A percentile compares a stretch with the other conserved stretches of the same genome.
Conservation (phyloP, 2,797 vertebrate genomes). For the Eutrigla gurnardus region DNA sequence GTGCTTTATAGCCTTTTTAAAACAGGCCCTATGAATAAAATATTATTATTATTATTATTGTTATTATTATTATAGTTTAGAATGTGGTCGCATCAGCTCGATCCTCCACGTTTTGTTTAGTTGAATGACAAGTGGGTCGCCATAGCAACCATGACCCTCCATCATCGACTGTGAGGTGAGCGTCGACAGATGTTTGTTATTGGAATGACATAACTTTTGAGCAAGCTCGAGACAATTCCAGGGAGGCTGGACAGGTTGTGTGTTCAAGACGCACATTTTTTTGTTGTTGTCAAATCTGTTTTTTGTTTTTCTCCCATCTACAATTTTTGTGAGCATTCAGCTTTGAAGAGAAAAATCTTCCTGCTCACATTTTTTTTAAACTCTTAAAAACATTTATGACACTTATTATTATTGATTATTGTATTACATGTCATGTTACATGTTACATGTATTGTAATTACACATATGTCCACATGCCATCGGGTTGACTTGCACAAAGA, state of each 20-base stretch:
- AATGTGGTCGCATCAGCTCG: not conserved
- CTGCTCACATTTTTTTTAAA: not conserved
- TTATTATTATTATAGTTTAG: constrained; percentile 1
- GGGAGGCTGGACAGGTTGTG: not conserved
- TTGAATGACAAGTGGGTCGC: constrained; percentile 5
- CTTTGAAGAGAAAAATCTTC: not conserved
- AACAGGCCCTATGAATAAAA: not conserved
- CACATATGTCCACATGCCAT: not conserved
- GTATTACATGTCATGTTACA: not conserved
- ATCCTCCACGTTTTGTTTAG: constrained; percentile 4
- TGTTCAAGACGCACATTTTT: not conserved
- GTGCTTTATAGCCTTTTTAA: not conserved
- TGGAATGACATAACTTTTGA: not conserved
- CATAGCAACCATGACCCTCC: constrained; percentile 25
- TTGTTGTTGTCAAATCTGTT: not conserved
- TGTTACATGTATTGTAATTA: not conserved
- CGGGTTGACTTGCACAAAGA: not conserved
- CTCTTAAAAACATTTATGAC: not conserved
- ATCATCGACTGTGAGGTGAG: constrained; percentile 44
- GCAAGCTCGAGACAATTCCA: not conserved
- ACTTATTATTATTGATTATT: not conserved
- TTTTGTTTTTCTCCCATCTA: not conserved
- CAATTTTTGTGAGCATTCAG: not conserved
- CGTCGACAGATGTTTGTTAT: not conserved
- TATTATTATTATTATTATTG: not conserved